These are phyloP conservation scores for Lytechinus variegatus DNA, from an alignment of 35 echinoderm and acorn worm species.

Conservation along the genomic window DNA sequence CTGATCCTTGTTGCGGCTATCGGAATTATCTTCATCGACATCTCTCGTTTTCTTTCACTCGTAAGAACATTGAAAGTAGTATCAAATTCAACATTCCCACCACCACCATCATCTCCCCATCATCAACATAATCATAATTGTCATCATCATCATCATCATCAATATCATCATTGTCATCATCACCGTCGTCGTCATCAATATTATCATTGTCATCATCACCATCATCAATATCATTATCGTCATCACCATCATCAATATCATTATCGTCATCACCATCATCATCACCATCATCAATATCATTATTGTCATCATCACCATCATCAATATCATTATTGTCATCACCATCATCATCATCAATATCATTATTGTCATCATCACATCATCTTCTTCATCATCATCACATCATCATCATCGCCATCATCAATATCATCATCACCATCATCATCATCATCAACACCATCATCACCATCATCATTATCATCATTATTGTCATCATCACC, in stretches of 20 bases:
- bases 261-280: constrained; percentile 21
- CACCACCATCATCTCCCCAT: too few relatives aligned
- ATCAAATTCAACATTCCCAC: too few relatives aligned
- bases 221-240: constrained; percentile 14
- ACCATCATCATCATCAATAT: constrained; percentile 13
- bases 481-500: background rate
- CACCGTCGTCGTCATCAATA: constrained; percentile 8
- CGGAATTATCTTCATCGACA: too few relatives aligned
- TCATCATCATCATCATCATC: constrained; percentile 21
- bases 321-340: constrained; percentile 13
- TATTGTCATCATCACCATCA: constrained; percentile 22
- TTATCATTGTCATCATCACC: constrained; percentile 21
- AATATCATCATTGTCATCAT: constrained; percentile 13
- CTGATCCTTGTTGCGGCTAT: too few relatives aligned
- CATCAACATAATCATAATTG: too few relatives aligned
- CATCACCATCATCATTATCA: too few relatives aligned
- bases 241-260: constrained; percentile 13
- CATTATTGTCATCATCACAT: too few relatives aligned
- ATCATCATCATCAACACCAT: too few relatives aligned
- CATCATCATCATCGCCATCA: too few relatives aligned
- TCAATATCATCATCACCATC: background rate
- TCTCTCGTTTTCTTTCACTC: too few relatives aligned
- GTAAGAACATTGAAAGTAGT: too few relatives aligned
- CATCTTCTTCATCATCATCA: too few relatives aligned
- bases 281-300: constrained; percentile 13